Base-by-base conservation (phyloP, 2,113 vertebrate species). In the Sander vitreus region DNA sequence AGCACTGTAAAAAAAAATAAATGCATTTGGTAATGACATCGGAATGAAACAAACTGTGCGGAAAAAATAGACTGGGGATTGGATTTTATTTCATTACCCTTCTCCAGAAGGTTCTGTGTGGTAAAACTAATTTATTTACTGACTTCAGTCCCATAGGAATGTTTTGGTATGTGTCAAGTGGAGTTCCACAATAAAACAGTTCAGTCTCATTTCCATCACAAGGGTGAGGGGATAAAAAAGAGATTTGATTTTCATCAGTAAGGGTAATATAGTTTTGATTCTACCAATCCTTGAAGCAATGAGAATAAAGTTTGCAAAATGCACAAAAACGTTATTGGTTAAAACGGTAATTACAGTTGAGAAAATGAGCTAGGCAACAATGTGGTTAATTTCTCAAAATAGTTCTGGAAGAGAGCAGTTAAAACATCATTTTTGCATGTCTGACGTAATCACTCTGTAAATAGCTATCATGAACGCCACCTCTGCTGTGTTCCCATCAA, bases 1-100 rank as follows among this genome's bases (percentile, higher is more conserved):
- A 43, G 43, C 30, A 4, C 18, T 30, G 39, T 23, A 33, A 36
- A n/a, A 60, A 21, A 57, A 51, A 58, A 59, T 5, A 51, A 58
- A 59, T 5, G 53, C 3, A 21, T 39, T 1, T 23, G 66, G 55
- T 77, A 77, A 81, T 78, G 64, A 70, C 60, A 53, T 11, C 0
- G 4, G 36, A 68, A 68, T 47, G 27, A 80, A 72, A 55, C 8
- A 1, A 30, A 71, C 53, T 19, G 53, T 18, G 64, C 48, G 12
- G 15, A 73, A 78, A 70, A 69, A 69, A 75, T 18, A 47, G 57
- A 60, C 57, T 48, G 67, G 19, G 43, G 30, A 57, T 64, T 73
- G 50, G 3, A 12, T 73, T 73, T 81, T 80, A 62, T 84, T 78
- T 77, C 63, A 87, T 76, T 80, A 68, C 18, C 30, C 6, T 76